Conservation (phyloP, 2,113 vertebrate genomes). For the Cromileptes altivelis region DNA sequence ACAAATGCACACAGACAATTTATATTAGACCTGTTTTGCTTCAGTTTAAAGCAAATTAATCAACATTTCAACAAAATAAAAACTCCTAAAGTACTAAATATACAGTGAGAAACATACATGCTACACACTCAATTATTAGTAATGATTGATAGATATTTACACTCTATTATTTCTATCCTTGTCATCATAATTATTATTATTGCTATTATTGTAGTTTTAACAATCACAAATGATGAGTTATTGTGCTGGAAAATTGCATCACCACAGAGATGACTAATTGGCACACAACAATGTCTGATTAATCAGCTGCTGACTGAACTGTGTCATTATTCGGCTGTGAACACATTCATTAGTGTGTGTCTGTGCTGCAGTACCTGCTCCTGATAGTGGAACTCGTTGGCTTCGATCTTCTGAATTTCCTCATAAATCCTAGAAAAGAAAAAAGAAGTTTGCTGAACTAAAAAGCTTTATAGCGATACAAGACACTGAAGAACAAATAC, state of each 20-base stretch:
- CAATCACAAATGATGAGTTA: not conserved
- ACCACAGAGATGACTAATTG: not conserved
- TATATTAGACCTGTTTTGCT: not conserved
- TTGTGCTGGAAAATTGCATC: not conserved
- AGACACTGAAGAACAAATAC: not conserved
- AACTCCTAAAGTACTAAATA: not conserved
- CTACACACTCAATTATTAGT: not conserved
- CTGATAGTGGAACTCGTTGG: conserved; percentile 96
- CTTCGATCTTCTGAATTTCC: conserved; percentile 97
- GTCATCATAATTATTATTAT: not conserved
- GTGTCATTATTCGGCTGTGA: not conserved
- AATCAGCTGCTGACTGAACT: not conserved
- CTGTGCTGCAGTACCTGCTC: conserved; percentile 89
- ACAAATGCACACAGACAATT: not conserved
- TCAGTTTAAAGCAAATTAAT: not conserved
- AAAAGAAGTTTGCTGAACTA: not conserved
- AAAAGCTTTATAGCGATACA: not conserved
- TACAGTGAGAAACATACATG: not conserved
- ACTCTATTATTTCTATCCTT: not conserved
- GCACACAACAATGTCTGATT: not conserved
- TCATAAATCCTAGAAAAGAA: conserved; percentile 90
- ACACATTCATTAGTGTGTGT: not conserved
- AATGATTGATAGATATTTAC: not conserved
- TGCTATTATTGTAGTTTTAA: not conserved
- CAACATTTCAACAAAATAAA: not conserved